Evolutionary conservation across 1,140 invertebrate genomes (phyloP), one percentile per base, ranked within the genome.

Genomic region (Penaeus japonicus): DNA sequence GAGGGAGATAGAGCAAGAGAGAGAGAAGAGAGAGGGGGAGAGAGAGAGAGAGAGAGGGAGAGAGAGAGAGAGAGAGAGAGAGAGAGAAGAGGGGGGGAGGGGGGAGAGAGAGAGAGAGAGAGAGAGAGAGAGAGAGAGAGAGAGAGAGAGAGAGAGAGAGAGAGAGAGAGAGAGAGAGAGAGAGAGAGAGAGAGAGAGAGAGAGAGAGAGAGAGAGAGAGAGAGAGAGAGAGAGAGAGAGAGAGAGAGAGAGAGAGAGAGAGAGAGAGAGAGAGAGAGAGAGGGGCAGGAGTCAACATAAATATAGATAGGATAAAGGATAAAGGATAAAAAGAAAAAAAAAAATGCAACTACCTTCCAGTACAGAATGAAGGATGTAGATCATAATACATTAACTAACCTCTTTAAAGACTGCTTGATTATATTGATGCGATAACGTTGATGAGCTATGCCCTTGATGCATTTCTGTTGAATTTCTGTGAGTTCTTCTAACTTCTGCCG

Each of bases 401-500:
- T 95, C 94, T 96, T 96, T 32, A 98, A 91, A 32, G 95, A 95
- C 91, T 95, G 95, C 62, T 93, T 94, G 91, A 99, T 97, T 91
- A 96, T 94, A 89, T 95, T 95, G 93, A 98, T 95, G 77, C 97
- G 94, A 93, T 98, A 98, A 89, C 95, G 95, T 92, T 98, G 97
- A 93, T 99, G 97, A 89, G 94, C 94, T 89, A 98, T 95, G 91
- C 96, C 96, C 92, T 96, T 96, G 73, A 96, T 93, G 93, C 97
- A 98, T 95, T 97, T 96, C 92, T 95, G 95, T 93, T 99, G 97
- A 22, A 97, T 93, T 90, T 95, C 95, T 55, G 95, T 94, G 59
- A 98, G 93, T 93, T 97, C 95, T 91, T 97, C 96, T 89, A 98
- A 93, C 93, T 97, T 96, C 80, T 95, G 94, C 59, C 96, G 93